Conservation (phyloP, 2,888 invertebrate species). For the Cheilosia soror region DNA sequence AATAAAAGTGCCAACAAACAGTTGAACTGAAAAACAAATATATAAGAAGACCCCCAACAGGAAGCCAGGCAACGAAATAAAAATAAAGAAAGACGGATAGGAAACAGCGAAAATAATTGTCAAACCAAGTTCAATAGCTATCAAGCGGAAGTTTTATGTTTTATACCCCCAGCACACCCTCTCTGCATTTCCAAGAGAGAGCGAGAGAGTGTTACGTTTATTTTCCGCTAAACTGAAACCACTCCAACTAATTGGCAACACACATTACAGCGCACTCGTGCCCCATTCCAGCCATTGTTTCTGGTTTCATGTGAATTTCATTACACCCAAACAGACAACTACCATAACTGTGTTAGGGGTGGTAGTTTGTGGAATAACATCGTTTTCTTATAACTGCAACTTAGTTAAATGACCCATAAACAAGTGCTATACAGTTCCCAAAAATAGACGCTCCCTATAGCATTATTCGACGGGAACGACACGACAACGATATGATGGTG, state of each 20-base stretch:
- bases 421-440: constrained; percentile 47
- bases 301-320: constrained; percentile 58
- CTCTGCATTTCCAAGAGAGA: constrained; percentile 5
- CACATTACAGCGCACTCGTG: constrained; percentile 30
- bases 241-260: constrained; percentile 73
- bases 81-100: constrained; percentile 6
- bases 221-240: constrained; percentile 73
- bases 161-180: constrained; percentile 18
- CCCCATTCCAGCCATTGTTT: neutral
- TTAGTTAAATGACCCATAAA: constrained; percentile 75
- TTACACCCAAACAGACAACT: constrained; percentile 32
- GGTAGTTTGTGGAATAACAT: constrained; percentile 30
- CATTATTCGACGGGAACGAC: neutral
- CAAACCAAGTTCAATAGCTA: constrained; percentile 73
- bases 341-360: neutral
- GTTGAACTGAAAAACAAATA: constrained; percentile 63
- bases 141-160: constrained; percentile 67
- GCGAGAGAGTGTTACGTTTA: constrained; percentile 33
- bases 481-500: neutral
- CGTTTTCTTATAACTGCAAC: constrained; percentile 62
- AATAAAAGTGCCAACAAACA: constrained; percentile 73
- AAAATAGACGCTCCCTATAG: constrained; percentile 31
- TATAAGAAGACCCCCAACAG: neutral
- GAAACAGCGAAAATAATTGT: constrained; percentile 59
- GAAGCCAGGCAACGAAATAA: neutral